phyloP scores from a whole-genome alignment of 2,888 invertebrate genomes.

The Andrena marginata region DNA sequence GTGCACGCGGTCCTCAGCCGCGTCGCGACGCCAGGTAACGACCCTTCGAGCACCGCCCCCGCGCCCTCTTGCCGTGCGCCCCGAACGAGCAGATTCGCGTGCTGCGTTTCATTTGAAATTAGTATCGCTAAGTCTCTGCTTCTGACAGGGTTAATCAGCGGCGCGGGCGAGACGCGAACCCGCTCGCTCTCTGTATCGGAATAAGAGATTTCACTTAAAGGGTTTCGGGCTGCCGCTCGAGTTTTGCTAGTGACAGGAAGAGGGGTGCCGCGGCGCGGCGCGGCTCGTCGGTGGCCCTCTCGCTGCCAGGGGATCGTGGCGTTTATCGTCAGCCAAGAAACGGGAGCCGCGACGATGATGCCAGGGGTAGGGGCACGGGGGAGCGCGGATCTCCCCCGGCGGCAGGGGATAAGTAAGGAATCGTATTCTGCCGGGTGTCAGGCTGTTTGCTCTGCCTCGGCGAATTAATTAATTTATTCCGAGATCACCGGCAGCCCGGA shows the following conservation, averaged over 20 bases:
- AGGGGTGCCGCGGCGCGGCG: conserved; percentile 66
- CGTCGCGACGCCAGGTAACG: conserved; percentile 26
- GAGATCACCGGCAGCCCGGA: conserved; percentile 76
- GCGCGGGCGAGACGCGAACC: conserved; percentile 52
- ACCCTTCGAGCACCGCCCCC: conserved; percentile 15
- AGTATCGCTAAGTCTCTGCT: conserved; percentile 84
- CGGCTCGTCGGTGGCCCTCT: conserved; percentile 20
- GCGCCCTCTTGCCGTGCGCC: background rate
- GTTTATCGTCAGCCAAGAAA: conserved; percentile 29
- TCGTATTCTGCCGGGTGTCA: conserved; percentile 83
- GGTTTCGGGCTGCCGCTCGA: conserved; percentile 83
- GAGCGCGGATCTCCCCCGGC: conserved; percentile 62
- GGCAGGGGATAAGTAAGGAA: conserved; percentile 81
- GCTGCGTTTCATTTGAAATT: conserved; percentile 83
- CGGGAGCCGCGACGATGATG: conserved; percentile 35
- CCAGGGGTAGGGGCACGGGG: conserved; percentile 33
- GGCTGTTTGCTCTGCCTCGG: conserved; percentile 80
- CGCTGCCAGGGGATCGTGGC: conserved; percentile 52
- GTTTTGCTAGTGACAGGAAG: conserved; percentile 85
- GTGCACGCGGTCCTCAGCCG: background rate
- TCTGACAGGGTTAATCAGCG: conserved; percentile 85
- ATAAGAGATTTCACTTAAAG: conserved; percentile 85
- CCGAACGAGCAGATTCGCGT: conserved; percentile 68
- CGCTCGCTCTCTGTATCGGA: conserved; percentile 80
- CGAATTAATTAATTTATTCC: conserved; percentile 83